A percentile compares a stretch with the other conserved stretches of the same genome.
Conservation (phyloP, 2,797 vertebrate species). For the Falco concolor region DNA sequence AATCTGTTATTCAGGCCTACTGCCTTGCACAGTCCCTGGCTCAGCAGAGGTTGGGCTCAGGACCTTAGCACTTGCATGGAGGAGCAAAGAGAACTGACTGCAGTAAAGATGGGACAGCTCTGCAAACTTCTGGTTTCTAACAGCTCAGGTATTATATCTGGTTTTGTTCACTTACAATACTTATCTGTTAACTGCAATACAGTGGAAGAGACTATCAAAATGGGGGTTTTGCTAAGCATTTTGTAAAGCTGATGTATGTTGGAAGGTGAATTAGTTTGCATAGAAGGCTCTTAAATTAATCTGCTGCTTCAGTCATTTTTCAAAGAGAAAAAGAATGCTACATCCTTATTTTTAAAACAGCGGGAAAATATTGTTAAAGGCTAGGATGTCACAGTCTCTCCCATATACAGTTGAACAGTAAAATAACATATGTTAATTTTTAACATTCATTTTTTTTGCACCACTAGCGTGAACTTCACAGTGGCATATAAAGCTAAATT, state of each 20-base stretch:
- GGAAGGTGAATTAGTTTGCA: neutral
- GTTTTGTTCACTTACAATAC: neutral
- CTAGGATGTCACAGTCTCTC: neutral
- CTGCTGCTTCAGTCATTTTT: neutral
- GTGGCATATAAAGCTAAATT: neutral
- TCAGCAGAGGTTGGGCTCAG: neutral
- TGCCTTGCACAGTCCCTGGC: neutral
- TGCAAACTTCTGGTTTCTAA: neutral
- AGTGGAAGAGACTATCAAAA: neutral
- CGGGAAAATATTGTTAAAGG: neutral
- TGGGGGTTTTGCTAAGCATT: neutral
- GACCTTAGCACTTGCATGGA: neutral
- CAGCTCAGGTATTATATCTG: neutral
- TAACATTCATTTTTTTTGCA: neutral
- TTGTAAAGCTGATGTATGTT: neutral
- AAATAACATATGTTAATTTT: neutral
- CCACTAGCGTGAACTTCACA: neutral
- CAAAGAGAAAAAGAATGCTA: neutral
- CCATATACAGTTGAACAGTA: neutral
- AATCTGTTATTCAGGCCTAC: neutral
- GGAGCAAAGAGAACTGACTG: neutral
- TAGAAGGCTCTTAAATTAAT: neutral
- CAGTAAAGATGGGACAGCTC: neutral
- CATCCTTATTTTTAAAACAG: neutral
- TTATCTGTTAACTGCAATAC: neutral